Conservation (phyloP, 2,888 invertebrate genomes). For the Chrysomela aeneicollis region DNA sequence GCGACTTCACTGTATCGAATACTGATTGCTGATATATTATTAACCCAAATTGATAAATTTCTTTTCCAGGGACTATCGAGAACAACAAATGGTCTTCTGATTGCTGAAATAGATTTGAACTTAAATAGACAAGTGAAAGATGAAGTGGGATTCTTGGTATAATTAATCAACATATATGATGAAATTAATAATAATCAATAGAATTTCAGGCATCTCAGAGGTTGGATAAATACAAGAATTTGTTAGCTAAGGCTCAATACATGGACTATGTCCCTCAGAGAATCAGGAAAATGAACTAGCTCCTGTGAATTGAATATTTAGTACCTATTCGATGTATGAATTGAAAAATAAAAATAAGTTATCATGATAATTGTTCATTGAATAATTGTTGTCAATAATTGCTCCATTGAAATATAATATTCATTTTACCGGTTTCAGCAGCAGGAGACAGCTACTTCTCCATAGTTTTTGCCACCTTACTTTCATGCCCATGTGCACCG, state of each 20-base stretch:
- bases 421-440: too few relatives aligned
- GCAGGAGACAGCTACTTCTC: too few relatives aligned
- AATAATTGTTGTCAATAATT: too few relatives aligned
- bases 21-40: too few relatives aligned
- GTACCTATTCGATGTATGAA: not conserved
- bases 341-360: too few relatives aligned
- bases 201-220: slow-evolving; percentile 84
- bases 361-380: too few relatives aligned
- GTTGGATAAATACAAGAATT: slow-evolving; percentile 84
- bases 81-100: slow-evolving; percentile 72
- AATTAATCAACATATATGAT: slow-evolving; percentile 32
- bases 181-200: slow-evolving; percentile 30
- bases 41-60: too few relatives aligned
- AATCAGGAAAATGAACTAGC: slow-evolving; percentile 62
- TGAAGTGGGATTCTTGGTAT: slow-evolving; percentile 89
- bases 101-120: slow-evolving; percentile 91
- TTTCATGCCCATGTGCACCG: too few relatives aligned
- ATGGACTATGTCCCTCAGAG: slow-evolving; percentile 81
- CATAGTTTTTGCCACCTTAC: too few relatives aligned
- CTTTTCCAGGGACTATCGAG: slow-evolving; percentile 40
- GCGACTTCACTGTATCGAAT: too few relatives aligned
- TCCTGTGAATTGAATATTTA: slow-evolving; percentile 15
- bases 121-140: slow-evolving; percentile 93
- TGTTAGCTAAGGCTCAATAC: slow-evolving; percentile 74
- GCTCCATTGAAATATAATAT: too few relatives aligned